Conservation (phyloP, 92 coral and sea anemone genomes). For the Micromussa lordhowensis region DNA sequence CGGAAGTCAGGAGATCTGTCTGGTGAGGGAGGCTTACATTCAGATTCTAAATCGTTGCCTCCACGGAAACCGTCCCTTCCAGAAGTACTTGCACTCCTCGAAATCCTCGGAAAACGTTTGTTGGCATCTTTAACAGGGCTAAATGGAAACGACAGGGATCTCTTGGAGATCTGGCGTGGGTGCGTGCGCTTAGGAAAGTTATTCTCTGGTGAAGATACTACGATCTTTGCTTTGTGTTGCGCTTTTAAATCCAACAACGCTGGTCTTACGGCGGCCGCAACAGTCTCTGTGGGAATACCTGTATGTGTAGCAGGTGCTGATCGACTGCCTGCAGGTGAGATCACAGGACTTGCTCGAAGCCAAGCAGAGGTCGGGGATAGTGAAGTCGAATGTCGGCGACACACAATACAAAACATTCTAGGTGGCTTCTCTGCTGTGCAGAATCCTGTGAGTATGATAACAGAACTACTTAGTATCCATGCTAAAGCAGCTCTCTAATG, state of each 20-base stretch:
- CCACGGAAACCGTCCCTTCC: neutral
- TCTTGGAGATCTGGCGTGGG: conserved; percentile 4
- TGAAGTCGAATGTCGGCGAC: conserved; percentile 27
- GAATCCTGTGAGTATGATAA: conserved; percentile 27
- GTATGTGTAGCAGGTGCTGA: neutral
- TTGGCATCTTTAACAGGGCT: neutral
- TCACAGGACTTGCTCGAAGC: conserved; percentile 4
- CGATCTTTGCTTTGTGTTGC: conserved; percentile 22
- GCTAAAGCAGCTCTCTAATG: neutral
- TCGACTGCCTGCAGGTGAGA: neutral
- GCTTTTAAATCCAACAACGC: conserved; percentile 21
- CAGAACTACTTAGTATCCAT: neutral
- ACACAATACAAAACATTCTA: conserved; percentile 65
- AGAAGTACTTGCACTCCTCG: conserved; percentile 25
- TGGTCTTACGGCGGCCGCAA: neutral
- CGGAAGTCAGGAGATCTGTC: neutral
- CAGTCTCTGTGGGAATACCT: neutral
- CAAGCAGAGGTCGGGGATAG: neutral
- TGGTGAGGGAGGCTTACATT: neutral
- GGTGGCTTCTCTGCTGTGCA: conserved; percentile 42
- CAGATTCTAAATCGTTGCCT: neutral
- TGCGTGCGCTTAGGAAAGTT: neutral
- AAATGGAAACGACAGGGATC: conserved; percentile 36
- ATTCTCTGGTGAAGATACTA: conserved; percentile 26
- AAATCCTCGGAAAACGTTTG: neutral